A percentile compares a stretch with the other conserved stretches of the same genome.
Evolutionary conservation across 2,113 vertebrate genomes (phyloP).

Genomic region (Puffinus mauretanicus): DNA sequence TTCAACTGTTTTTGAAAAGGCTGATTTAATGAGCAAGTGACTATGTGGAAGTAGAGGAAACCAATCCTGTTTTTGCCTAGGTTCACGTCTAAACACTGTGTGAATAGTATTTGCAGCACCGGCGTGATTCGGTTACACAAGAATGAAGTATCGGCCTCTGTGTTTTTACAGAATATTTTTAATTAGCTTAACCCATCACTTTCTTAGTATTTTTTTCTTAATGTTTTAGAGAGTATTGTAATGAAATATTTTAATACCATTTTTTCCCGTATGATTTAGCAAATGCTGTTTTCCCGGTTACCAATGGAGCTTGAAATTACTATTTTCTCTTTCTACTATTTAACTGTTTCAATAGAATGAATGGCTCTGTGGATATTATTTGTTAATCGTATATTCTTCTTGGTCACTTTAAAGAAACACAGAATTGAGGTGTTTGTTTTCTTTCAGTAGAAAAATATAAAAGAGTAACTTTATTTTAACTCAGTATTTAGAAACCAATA

Average conservation of each 20-base stretch:
- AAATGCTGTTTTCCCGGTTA: neutral
- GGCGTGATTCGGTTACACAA: neutral
- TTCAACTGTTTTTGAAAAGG: neutral
- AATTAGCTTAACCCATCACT: neutral
- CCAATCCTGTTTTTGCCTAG: neutral
- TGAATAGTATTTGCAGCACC: neutral
- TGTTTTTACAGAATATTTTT: neutral
- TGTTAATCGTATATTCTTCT: neutral
- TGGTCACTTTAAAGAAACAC: neutral
- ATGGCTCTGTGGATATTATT: neutral
- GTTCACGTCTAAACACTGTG: neutral
- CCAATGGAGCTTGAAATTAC: neutral
- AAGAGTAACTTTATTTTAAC: neutral
- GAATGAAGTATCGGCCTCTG: neutral
- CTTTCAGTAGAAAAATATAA: neutral
- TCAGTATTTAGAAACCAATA: neutral
- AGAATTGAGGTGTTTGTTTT: neutral
- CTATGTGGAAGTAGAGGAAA: neutral
- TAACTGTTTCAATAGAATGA: neutral
- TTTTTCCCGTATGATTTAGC: neutral
- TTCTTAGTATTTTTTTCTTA: neutral
- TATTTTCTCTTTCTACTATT: neutral
- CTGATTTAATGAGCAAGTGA: neutral
- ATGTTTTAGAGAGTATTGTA: neutral
- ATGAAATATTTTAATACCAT: neutral